These are phyloP conservation scores for Vanessa atalanta DNA, from an alignment of 1,140 invertebrate genomes.

Conservation along the genomic window DNA sequence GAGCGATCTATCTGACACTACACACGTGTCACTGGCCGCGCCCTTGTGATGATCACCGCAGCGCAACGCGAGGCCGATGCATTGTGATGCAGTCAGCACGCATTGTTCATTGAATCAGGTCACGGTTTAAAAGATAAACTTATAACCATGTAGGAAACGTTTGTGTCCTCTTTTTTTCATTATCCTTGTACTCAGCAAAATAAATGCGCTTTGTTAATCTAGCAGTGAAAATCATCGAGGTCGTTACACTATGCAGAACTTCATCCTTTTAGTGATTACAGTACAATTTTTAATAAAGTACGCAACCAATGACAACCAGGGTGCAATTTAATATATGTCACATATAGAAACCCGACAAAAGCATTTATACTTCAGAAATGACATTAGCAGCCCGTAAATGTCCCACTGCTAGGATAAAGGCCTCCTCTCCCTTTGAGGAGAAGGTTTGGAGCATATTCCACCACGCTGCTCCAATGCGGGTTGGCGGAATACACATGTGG, in stretches of 20 bases:
- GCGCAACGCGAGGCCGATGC: conserved; percentile 26
- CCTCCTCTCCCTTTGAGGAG: too few relatives aligned
- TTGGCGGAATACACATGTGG: too few relatives aligned
- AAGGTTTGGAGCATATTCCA: too few relatives aligned
- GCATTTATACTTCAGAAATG: too few relatives aligned
- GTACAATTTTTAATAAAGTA: too few relatives aligned
- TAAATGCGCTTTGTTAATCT: not conserved
- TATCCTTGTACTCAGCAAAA: not conserved
- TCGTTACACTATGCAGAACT: not conserved
- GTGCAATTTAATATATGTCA: too few relatives aligned
- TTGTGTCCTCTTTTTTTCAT: not conserved
- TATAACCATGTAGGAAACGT: conserved; percentile 2
- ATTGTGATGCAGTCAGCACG: conserved; percentile 30
- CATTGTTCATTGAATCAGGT: conserved; percentile 33
- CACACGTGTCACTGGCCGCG: conserved; percentile 19
- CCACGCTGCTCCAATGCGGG: too few relatives aligned
- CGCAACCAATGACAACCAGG: too few relatives aligned
- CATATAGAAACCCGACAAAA: too few relatives aligned
- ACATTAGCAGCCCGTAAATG: too few relatives aligned
- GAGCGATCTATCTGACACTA: not conserved
- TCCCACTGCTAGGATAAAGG: too few relatives aligned
- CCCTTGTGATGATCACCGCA: conserved; percentile 33
- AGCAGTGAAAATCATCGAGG: not conserved
- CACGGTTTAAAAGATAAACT: conserved; percentile 21
- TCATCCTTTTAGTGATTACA: not conserved